Percentiles rank a stretch among this genome's conserved stretches.
These are phyloP conservation scores for Cichlasoma orientale DNA, from an alignment of 2,797 vertebrate genomes.

Conservation along the genomic window DNA sequence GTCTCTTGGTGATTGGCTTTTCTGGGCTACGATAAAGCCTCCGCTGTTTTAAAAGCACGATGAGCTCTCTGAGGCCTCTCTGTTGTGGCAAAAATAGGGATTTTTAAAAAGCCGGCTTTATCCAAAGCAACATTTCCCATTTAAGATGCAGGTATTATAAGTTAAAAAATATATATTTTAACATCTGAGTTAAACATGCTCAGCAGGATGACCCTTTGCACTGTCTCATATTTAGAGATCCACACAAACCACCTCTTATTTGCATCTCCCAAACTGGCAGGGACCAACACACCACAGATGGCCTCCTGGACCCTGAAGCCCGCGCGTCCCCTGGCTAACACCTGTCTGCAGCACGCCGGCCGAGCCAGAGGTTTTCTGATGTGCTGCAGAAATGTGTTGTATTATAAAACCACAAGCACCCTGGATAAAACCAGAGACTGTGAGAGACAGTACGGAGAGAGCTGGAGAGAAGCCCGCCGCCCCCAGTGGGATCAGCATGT, in stretches of 20 bases:
- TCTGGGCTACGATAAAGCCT: constrained; percentile 3
- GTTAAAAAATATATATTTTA: background rate
- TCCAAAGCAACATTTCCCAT: constrained; percentile 7
- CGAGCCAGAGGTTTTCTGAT: constrained; percentile 68
- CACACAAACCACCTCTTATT: constrained; percentile 8
- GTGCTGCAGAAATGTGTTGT: constrained; percentile 32
- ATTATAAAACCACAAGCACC: constrained; percentile 35
- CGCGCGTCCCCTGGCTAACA: background rate
- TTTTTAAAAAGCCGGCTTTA: constrained; percentile 13
- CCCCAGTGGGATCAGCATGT: constrained; percentile 62
- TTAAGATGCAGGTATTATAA: background rate
- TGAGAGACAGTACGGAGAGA: constrained; percentile 61
- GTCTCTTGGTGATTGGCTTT: background rate
- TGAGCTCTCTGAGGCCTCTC: constrained; percentile 23
- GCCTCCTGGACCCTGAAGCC: background rate
- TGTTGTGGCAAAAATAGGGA: constrained; percentile 4
- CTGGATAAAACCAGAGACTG: background rate
- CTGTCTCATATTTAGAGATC: background rate
- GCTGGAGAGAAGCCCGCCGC: constrained; percentile 43
- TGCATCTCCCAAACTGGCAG: background rate
- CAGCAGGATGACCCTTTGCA: background rate
- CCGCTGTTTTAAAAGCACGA: constrained; percentile 22
- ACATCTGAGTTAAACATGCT: background rate
- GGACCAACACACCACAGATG: constrained; percentile 4
- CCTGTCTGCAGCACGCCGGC: constrained; percentile 17